Percentiles rank a stretch among this genome's conserved stretches.
These are phyloP conservation scores for Resseliella maxima DNA, from an alignment of 2,888 invertebrate species.

Conservation along the genomic window DNA sequence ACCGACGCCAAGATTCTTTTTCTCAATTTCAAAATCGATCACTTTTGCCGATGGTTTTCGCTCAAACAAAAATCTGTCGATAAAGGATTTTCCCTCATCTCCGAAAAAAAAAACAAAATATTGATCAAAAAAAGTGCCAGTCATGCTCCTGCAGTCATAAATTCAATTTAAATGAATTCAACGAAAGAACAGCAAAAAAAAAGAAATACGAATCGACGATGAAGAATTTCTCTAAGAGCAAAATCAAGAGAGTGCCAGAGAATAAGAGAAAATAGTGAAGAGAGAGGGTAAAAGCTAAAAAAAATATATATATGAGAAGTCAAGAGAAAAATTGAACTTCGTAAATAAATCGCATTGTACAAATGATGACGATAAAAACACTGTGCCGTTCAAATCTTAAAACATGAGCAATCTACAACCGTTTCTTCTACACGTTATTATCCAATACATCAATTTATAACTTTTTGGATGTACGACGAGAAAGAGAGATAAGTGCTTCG, in stretches of 20 bases:
- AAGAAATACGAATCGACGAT: not conserved
- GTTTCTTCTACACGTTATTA: not conserved
- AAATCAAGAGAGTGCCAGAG: too few species aligned
- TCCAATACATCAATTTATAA: constrained; percentile 46
- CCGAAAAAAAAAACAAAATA: too few species aligned
- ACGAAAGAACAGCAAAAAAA: constrained; percentile 7
- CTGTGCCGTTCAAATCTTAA: not conserved
- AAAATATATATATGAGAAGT: too few species aligned
- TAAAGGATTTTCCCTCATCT: constrained; percentile 14
- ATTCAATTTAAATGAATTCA: constrained; percentile 55
- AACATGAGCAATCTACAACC: constrained; percentile 17
- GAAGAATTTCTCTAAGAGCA: too few species aligned
- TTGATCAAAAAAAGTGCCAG: constrained; percentile 21
- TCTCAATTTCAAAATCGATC: constrained; percentile 38
- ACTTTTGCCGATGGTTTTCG: not conserved
- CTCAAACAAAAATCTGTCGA: not conserved
- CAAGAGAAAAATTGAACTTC: constrained; percentile 39
- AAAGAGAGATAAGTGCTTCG: constrained; percentile 42
- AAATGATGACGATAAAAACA: constrained; percentile 46
- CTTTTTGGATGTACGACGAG: not conserved
- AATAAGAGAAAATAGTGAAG: too few species aligned
- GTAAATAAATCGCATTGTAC: constrained; percentile 26
- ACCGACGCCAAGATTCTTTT: constrained; percentile 49
- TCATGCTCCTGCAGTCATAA: constrained; percentile 41
- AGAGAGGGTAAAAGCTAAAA: too few species aligned